Percentiles rank a stretch among this genome's conserved stretches.
These are phyloP conservation scores for Nerophis lumbriciformis DNA, from an alignment of 2,113 vertebrate genomes.

Conservation along the genomic window DNA sequence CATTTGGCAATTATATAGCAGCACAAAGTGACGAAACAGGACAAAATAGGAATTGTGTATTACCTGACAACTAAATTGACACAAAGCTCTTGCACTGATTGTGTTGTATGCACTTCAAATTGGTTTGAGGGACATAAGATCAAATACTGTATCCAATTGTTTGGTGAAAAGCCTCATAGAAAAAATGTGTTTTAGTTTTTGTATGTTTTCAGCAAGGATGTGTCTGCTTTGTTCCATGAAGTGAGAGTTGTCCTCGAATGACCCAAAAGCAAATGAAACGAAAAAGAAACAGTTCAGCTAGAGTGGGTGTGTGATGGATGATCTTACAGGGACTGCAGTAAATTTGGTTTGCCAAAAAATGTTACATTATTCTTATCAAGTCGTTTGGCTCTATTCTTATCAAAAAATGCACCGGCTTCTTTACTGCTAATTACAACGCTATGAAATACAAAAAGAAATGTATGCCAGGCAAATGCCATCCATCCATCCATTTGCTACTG, in stretches of 20 bases:
- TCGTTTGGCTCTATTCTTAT: background rate
- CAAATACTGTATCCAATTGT: background rate
- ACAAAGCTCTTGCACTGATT: background rate
- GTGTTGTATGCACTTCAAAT: background rate
- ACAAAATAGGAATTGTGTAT: no score
- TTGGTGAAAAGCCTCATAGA: background rate
- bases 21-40: no score
- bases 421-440: background rate
- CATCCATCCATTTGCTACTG: no score
- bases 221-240: background rate
- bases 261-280: background rate
- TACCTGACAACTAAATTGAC: no score
- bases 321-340: background rate
- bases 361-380: background rate
- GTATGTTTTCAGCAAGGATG: background rate
- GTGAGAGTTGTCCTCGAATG: constrained; percentile 3
- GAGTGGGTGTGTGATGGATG: constrained; percentile 4
- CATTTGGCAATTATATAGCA: background rate
- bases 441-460: no score
- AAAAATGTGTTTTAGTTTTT: background rate
- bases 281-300: background rate
- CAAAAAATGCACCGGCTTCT: background rate
- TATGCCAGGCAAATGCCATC: no score
- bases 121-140: background rate
- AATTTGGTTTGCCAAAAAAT: background rate